Conservation (phyloP, 2,113 vertebrate genomes). For the Stigmatopora nigra region DNA sequence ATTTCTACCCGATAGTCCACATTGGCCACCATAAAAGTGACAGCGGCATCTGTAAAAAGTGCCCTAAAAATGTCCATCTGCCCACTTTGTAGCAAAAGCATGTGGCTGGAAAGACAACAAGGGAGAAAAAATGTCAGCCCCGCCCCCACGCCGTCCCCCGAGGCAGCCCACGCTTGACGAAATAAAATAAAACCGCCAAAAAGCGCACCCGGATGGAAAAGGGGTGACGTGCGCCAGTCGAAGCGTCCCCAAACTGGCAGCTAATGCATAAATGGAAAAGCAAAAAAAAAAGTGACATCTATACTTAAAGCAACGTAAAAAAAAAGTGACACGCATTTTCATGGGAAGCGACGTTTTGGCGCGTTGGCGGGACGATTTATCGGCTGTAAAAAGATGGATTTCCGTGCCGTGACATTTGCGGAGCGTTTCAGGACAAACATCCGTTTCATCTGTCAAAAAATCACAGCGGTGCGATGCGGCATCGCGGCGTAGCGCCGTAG, state of each 20-base stretch:
- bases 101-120: not conserved
- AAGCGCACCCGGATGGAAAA: not conserved
- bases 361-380: conserved; percentile 13
- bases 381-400: conserved; percentile 16
- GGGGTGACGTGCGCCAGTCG: not conserved
- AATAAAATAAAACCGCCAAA: not conserved
- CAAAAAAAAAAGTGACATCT: not conserved
- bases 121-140: not conserved
- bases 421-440: conserved; percentile 13
- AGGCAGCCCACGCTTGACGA: not conserved
- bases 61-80: conserved; percentile 3
- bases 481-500: not conserved
- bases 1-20: not conserved
- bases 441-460: conserved; percentile 16
- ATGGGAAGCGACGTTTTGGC: conserved; percentile 14
- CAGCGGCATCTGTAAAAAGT: conserved; percentile 3
- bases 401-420: conserved; percentile 8
- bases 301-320: not conserved
- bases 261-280: not conserved
- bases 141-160: not conserved
- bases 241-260: not conserved
- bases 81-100: not conserved
- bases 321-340: not conserved
- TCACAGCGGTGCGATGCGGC: not conserved
- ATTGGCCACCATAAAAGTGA: not conserved